These are phyloP conservation scores for Drosophila trichaetosa DNA, from an alignment of 2,888 invertebrate species.

Conservation along the genomic window DNA sequence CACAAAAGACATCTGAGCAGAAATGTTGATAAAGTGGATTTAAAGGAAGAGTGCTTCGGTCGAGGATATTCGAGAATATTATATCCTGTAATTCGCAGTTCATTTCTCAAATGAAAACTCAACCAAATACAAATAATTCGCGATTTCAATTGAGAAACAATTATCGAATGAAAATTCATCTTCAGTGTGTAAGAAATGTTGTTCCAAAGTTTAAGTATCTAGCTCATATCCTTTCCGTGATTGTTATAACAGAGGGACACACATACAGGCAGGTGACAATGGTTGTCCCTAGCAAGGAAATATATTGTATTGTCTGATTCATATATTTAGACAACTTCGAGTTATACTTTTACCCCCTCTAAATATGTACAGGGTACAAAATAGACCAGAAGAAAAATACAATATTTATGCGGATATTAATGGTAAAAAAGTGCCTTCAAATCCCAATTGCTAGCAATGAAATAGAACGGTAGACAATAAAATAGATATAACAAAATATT, in stretches of 20 bases:
- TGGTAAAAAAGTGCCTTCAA: conserved; percentile 5
- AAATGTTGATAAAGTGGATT: conserved; percentile 13
- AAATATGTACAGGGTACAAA: conserved; percentile 1
- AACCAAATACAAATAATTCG: neutral
- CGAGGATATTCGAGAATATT: neutral
- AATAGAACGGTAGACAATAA: conserved; percentile 11
- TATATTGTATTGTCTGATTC: neutral
- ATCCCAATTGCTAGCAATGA: neutral
- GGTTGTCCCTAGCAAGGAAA: neutral
- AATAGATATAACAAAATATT: neutral
- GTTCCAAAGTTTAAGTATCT: neutral
- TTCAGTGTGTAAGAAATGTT: neutral
- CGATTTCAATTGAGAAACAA: neutral
- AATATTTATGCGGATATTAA: conserved; percentile 41
- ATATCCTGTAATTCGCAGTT: neutral
- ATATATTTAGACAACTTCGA: neutral
- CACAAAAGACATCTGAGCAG: conserved; percentile 7
- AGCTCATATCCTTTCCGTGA: neutral
- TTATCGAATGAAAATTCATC: neutral
- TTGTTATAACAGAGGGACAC: neutral
- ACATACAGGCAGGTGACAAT: neutral
- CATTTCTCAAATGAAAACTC: neutral
- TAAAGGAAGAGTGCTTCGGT: neutral
- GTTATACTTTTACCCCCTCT: neutral
- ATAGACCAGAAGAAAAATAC: neutral